Conservation (phyloP, 2,113 vertebrate species). For the Bufo gargarizans region DNA sequence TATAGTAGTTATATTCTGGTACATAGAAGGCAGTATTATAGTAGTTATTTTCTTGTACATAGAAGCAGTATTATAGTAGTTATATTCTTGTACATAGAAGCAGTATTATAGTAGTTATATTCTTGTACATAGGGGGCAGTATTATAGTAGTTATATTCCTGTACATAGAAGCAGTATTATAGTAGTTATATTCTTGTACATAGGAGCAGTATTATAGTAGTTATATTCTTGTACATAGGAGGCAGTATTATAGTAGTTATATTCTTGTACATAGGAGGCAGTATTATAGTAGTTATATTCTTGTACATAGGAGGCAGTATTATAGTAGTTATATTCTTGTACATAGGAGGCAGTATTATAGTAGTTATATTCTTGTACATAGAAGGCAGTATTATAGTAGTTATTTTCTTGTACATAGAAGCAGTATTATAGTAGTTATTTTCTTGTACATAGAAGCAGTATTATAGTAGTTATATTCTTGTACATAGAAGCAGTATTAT, state of each 20-base stretch:
- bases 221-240: not conserved
- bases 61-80: too few species aligned
- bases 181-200: not conserved
- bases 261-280: too few species aligned
- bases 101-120: conserved; percentile 3
- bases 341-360: not conserved
- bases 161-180: not conserved
- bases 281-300: too few species aligned
- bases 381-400: not conserved
- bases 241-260: too few species aligned
- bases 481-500: not conserved
- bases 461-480: too few species aligned
- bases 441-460: too few species aligned
- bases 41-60: too few species aligned
- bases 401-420: not conserved
- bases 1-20: not conserved
- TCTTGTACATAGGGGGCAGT: not conserved
- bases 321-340: too few species aligned
- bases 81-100: too few species aligned
- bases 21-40: not conserved
- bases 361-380: not conserved
- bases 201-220: not conserved
- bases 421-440: too few species aligned
- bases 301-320: too few species aligned
- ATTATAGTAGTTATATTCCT: conserved; percentile 3